Conservation (phyloP, 2,113 vertebrate species). For the Sturnira hondurensis region DNA sequence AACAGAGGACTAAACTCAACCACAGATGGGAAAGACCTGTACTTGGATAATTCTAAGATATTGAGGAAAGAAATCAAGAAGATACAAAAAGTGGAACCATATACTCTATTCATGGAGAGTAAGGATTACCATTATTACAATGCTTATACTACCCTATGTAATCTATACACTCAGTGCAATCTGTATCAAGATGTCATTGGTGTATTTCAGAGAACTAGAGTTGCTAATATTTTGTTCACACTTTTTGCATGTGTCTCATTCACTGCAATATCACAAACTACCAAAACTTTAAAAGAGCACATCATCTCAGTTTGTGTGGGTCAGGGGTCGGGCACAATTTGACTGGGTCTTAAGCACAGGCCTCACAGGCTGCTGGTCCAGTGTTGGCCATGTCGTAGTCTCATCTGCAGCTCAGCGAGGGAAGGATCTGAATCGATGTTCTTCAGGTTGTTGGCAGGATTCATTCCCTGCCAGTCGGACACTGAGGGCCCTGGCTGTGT, state of each 20-base stretch:
- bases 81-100: too few relatives aligned
- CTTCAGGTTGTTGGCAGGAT: background rate
- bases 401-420: background rate
- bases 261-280: background rate
- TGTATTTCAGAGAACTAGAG: background rate
- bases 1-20: too few relatives aligned
- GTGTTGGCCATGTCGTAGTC: background rate
- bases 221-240: background rate
- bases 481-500: background rate
- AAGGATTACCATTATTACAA: too few relatives aligned
- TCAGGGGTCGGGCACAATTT: background rate
- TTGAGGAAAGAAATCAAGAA: too few relatives aligned
- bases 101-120: too few relatives aligned
- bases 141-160: too few relatives aligned
- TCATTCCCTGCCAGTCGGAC: too few relatives aligned
- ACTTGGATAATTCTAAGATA: too few relatives aligned
- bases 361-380: too few relatives aligned
- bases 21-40: too few relatives aligned
- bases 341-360: background rate
- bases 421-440: background rate
- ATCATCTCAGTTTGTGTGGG: background rate
- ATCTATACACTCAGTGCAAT: too few relatives aligned
- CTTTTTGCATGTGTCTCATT: background rate
- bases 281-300: background rate
- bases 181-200: too few relatives aligned